Evolutionary conservation across 2,888 invertebrate species (phyloP).

Genomic region (Parascotia fuliginaria): DNA sequence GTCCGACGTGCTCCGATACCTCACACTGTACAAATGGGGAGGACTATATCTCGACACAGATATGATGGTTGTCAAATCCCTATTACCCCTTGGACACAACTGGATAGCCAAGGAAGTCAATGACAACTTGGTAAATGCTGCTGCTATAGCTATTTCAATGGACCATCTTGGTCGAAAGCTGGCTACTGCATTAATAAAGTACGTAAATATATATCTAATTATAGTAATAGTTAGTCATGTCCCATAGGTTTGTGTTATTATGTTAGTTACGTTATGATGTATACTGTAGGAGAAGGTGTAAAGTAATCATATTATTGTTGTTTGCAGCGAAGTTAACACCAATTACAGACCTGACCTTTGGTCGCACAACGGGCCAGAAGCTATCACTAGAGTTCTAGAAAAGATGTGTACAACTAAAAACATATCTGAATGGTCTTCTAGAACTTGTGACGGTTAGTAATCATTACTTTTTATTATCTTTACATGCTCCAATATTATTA

Average conservation of each 20-base stretch:
- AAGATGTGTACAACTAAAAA: conserved; percentile 73
- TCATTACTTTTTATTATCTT: too few species aligned
- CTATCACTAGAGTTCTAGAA: conserved; percentile 88
- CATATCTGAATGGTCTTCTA: conserved; percentile 23
- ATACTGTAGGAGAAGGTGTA: too few species aligned
- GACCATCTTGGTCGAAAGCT: conserved; percentile 49
- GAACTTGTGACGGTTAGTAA: conserved; percentile 28
- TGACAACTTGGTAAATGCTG: conserved; percentile 87
- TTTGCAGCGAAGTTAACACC: conserved; percentile 35
- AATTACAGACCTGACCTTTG: conserved; percentile 85
- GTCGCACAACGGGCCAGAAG: conserved; percentile 88
- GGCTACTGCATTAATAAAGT: conserved; percentile 27
- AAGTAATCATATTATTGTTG: too few species aligned
- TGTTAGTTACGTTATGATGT: too few species aligned
- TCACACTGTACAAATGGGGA: conserved; percentile 90
- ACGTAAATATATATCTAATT: too few species aligned
- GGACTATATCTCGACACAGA: conserved; percentile 92
- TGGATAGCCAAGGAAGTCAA: conserved; percentile 87
- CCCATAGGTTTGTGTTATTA: too few species aligned
- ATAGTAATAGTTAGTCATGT: too few species aligned
- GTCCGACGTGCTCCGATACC: conserved; percentile 87
- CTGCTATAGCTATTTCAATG: conserved; percentile 86
- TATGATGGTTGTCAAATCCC: conserved; percentile 87
- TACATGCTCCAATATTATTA: too few species aligned
- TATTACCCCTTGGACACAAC: conserved; percentile 84